Conservation (phyloP, 2,113 vertebrate genomes). For the Pseudonaja textilis region DNA sequence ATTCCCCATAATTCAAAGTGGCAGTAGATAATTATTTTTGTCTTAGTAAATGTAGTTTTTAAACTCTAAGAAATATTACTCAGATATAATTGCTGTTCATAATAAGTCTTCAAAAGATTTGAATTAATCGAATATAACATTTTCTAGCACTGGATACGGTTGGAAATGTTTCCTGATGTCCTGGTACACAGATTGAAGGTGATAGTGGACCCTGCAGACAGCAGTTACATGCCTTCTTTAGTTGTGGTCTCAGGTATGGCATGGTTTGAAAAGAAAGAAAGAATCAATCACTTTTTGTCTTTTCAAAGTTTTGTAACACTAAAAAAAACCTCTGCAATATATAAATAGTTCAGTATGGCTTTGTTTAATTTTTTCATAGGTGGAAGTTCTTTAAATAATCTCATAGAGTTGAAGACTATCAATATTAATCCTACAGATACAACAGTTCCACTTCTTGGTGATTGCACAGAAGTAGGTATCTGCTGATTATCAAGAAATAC, state of each 20-base stretch:
- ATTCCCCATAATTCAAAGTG: not conserved
- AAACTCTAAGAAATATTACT: not conserved
- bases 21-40: not conserved
- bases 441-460: conserved; percentile 86
- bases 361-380: conserved; percentile 67
- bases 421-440: conserved; percentile 95
- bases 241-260: conserved; percentile 92
- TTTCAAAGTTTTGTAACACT: not conserved
- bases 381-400: conserved; percentile 94
- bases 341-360: not conserved
- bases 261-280: conserved; percentile 6
- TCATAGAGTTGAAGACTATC: conserved; percentile 95
- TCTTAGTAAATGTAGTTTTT: not conserved
- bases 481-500: not conserved
- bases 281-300: not conserved
- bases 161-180: conserved; percentile 95
- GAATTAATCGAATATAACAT: conserved; percentile 9
- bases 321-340: not conserved
- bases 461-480: conserved; percentile 88
- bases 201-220: conserved; percentile 95
- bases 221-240: conserved; percentile 98
- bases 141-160: conserved; percentile 93
- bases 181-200: conserved; percentile 94
- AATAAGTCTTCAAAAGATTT: not conserved
- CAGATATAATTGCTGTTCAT: not conserved